Base-by-base conservation (phyloP, 2,113 vertebrate genomes). In the Chauna torquata region DNA sequence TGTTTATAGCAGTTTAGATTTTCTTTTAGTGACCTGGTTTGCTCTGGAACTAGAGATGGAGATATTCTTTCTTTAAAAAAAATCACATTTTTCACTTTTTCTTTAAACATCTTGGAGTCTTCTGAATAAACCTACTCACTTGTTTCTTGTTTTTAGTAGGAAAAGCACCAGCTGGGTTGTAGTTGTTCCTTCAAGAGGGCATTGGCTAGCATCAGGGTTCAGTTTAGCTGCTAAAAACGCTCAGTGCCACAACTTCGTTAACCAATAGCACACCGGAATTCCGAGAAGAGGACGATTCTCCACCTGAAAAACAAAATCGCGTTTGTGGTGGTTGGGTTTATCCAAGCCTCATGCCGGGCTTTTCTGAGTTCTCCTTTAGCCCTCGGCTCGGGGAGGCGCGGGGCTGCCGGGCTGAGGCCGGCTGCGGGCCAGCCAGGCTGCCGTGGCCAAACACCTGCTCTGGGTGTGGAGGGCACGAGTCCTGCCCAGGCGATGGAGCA, bases 1-100 rank as follows among this genome's bases (percentile, higher is more conserved):
- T 80, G 64, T 94, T 92, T 86, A 18, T 25, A 92, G 52, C 42
- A 82, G 57, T 27, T 90, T 78, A 44, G 50, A 69, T 65, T 76
- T 71, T 85, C 12, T 80, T 88, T 58, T 34, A 72, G 32, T 74
- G 54, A 66, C 45, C 45, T 62, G 44, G 11, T 89, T 90, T 92
- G 65, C 72, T 81, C 61, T 85, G 90, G 68, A 55, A 55, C 82
- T 94, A 61, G 75, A 55, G 59, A 54, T 80, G 49, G 49, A 54
- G 54, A 71, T 81, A 58, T 20, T 59, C 4, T 27, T 54, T 52
- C 23, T 52, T 13, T 27, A 58, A 34, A 32, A 17, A 55, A 55
- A 72, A 27, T 1, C 2, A 1, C 15, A 11, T 77, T 61, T 90
- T 86, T 34, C 12, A 3, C 4, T 58, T 79, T 78, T 71, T 79